Percentiles rank a stretch among this genome's conserved stretches.
Conservation (phyloP, 2,113 vertebrate genomes). For the Oncorhynchus nerka region DNA sequence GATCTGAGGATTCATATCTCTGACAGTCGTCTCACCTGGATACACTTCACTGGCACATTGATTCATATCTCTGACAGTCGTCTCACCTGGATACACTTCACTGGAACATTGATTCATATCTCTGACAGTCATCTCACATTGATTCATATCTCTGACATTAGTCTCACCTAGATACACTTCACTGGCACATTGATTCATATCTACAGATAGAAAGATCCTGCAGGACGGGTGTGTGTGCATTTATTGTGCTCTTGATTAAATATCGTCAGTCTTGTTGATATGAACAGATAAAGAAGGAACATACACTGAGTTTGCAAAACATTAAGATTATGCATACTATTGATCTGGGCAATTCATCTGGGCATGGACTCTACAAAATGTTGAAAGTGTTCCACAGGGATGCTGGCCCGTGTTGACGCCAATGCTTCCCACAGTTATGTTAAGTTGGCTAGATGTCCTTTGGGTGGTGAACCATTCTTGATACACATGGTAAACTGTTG, state of each 20-base stretch:
- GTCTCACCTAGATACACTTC: conserved; percentile 63
- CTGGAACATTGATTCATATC: conserved; percentile 45
- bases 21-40: conserved; percentile 61
- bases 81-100: conserved; percentile 64
- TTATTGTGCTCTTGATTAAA: background rate
- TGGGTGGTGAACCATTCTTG: too few relatives aligned
- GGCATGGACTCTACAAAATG: too few relatives aligned
- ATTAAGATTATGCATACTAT: too few relatives aligned
- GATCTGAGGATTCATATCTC: conserved; percentile 50
- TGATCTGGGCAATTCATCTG: too few relatives aligned
- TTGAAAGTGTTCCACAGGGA: too few relatives aligned
- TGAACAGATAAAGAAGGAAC: background rate
- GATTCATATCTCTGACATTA: conserved; percentile 44
- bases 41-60: conserved; percentile 64
- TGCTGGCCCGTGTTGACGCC: too few relatives aligned
- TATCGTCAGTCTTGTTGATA: background rate
- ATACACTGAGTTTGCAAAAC: too few relatives aligned
- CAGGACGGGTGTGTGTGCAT: conserved; percentile 15
- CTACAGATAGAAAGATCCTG: conserved; percentile 5
- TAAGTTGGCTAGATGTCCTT: too few relatives aligned
- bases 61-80: conserved; percentile 41
- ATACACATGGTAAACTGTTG: too few relatives aligned
- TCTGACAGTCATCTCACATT: conserved; percentile 24
- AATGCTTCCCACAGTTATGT: too few relatives aligned
- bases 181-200: conserved; percentile 61